Evolutionary conservation across 1,140 invertebrate species (phyloP).

Genomic region (Papilio glaucus): DNA sequence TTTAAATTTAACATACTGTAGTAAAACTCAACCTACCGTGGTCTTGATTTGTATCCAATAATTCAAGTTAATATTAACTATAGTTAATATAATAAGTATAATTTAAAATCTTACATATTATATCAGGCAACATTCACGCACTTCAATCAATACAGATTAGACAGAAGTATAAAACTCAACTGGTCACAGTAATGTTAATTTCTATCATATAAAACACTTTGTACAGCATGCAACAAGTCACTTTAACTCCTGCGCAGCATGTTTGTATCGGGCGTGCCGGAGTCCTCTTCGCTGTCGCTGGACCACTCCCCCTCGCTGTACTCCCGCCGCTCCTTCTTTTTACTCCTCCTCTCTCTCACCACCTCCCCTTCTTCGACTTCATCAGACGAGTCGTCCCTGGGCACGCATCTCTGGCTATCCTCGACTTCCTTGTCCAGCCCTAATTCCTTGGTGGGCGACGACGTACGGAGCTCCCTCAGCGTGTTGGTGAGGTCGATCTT

Average conservation of each 20-base stretch:
- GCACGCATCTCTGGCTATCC: conserved; percentile 38
- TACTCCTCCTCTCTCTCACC: conserved; percentile 46
- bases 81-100: too few species aligned
- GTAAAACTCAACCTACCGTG: too few species aligned
- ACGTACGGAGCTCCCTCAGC: conserved; percentile 61
- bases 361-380: conserved; percentile 52
- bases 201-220: too few species aligned
- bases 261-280: conserved; percentile 40
- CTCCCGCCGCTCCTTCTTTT: conserved; percentile 53
- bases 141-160: too few species aligned
- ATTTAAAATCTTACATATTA: too few species aligned
- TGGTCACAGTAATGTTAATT: too few species aligned
- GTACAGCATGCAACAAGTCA: too few species aligned
- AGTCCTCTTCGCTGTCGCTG: conserved; percentile 66
- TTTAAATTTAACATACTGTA: too few species aligned
- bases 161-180: too few species aligned
- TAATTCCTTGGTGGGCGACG: conserved; percentile 68
- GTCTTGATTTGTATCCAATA: too few species aligned
- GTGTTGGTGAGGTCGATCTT: conserved; percentile 71
- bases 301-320: conserved; percentile 79
- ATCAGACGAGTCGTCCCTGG: conserved; percentile 42
- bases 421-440: conserved; percentile 49
- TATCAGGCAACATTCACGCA: too few species aligned
- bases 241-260: not conserved
- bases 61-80: too few species aligned